Conservation (phyloP, 2,888 invertebrate genomes). For the Mactromeris polynyma region DNA sequence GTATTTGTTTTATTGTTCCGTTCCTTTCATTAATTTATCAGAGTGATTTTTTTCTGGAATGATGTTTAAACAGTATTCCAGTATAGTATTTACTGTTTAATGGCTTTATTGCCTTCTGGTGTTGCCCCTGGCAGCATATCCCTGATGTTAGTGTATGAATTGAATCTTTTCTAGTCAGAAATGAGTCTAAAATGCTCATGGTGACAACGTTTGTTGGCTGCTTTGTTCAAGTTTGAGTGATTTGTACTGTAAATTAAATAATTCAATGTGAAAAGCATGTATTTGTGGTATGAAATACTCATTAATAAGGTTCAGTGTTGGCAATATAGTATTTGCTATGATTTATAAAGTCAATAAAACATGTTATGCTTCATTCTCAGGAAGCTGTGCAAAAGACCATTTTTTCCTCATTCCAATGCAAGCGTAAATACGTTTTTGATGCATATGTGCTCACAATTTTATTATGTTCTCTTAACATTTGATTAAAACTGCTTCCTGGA, state of each 20-base stretch:
- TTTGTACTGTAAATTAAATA: slow-evolving; percentile 7
- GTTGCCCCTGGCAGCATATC: not conserved
- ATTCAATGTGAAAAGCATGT: not conserved
- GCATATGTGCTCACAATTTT: not conserved
- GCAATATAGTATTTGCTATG: not conserved
- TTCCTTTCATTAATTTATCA: not conserved
- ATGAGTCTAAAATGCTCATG: not conserved
- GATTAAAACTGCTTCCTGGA: slow-evolving; percentile 2
- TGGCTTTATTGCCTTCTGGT: not conserved
- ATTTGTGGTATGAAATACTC: not conserved
- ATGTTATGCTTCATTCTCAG: not conserved
- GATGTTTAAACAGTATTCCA: slow-evolving; percentile 12
- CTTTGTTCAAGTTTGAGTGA: not conserved
- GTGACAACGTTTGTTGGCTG: not conserved
- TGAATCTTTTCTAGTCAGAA: not conserved
- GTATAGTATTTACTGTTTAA: not conserved
- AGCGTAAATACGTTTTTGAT: slow-evolving; percentile 7
- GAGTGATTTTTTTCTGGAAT: not conserved
- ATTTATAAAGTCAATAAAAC: slow-evolving; percentile 8
- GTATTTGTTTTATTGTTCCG: slow-evolving; percentile 1
- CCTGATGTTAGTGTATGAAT: not conserved
- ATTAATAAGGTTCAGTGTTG: not conserved
- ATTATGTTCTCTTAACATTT: not conserved
- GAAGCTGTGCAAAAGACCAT: not conserved
- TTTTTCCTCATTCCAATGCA: not conserved